These are phyloP conservation scores for Chaetops frenatus DNA, from an alignment of 2,113 vertebrate genomes.

Conservation along the genomic window DNA sequence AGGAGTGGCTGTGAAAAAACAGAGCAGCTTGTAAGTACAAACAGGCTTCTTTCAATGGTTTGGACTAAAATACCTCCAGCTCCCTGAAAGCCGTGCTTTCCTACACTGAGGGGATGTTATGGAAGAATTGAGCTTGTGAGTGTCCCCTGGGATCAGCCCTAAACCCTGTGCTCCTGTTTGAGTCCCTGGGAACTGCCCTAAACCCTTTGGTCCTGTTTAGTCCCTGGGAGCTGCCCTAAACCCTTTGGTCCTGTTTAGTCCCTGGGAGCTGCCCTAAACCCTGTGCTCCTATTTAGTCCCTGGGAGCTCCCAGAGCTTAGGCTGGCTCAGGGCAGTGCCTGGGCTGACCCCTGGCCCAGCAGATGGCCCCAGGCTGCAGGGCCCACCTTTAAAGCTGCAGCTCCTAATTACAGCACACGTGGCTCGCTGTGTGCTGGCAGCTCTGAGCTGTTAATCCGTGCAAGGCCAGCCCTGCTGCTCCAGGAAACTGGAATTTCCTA, in stretches of 20 bases:
- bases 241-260: neutral
- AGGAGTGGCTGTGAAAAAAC: constrained; percentile 78
- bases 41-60: neutral
- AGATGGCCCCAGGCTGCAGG: constrained; percentile 19
- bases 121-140: neutral
- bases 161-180: neutral
- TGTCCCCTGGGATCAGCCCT: neutral
- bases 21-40: neutral
- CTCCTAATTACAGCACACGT: constrained; percentile 28
- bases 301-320: neutral
- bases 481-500: neutral
- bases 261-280: neutral
- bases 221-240: neutral
- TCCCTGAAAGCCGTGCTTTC: neutral
- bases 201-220: neutral
- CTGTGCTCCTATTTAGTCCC: neutral
- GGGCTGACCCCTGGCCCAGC: constrained; percentile 34
- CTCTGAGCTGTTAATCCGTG: constrained; percentile 44
- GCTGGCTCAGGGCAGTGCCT: constrained; percentile 1
- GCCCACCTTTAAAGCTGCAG: constrained; percentile 39
- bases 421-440: constrained; percentile 16
- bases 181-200: neutral
- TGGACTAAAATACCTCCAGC: neutral
- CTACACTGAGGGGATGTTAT: neutral
- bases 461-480: neutral